Evolutionary conservation across 35 echinoderm and acorn worm species (phyloP).

Genomic region (Eucidaris tribuloides): DNA sequence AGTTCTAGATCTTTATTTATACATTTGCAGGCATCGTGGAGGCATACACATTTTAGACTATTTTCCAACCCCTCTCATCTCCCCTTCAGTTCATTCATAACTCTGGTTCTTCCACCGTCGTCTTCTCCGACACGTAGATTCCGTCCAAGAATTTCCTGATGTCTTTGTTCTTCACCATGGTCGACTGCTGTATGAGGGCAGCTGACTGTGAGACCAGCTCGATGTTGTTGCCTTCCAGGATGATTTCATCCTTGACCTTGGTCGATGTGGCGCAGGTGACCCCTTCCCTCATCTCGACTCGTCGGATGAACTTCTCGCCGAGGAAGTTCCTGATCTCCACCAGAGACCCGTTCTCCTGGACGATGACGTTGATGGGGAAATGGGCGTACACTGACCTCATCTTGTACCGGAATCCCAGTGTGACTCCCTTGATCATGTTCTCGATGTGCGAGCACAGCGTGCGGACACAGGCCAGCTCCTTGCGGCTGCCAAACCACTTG

Average conservation of each 20-base stretch:
- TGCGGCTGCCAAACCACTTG: constrained; percentile 97
- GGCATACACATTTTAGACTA: background rate
- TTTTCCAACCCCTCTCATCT: background rate
- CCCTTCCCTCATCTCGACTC: constrained; percentile 74
- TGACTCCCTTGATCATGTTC: constrained; percentile 99
- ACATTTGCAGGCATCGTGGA: background rate
- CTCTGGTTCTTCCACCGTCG: constrained; percentile 47
- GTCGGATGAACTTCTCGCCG: constrained; percentile 88
- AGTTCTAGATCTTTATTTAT: background rate
- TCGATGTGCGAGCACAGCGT: constrained; percentile 98
- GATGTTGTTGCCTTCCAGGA: constrained; percentile 89
- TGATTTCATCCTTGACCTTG: constrained; percentile 93
- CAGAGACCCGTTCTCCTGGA: constrained; percentile 59
- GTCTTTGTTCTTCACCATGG: constrained; percentile 96
- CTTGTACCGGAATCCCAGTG: constrained; percentile 94
- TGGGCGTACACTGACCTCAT: constrained; percentile 98
- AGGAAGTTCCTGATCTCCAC: constrained; percentile 96
- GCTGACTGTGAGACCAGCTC: constrained; percentile 93
- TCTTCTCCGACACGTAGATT: constrained; percentile 98
- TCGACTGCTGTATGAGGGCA: constrained; percentile 91
- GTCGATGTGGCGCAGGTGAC: constrained; percentile 43
- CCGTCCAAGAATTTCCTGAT: constrained; percentile 99
- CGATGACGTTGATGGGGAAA: constrained; percentile 96
- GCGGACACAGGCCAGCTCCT: constrained; percentile 92
- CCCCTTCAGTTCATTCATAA: background rate